Base-by-base conservation (phyloP, 2,113 vertebrate genomes). In the Ictalurus punctatus region DNA sequence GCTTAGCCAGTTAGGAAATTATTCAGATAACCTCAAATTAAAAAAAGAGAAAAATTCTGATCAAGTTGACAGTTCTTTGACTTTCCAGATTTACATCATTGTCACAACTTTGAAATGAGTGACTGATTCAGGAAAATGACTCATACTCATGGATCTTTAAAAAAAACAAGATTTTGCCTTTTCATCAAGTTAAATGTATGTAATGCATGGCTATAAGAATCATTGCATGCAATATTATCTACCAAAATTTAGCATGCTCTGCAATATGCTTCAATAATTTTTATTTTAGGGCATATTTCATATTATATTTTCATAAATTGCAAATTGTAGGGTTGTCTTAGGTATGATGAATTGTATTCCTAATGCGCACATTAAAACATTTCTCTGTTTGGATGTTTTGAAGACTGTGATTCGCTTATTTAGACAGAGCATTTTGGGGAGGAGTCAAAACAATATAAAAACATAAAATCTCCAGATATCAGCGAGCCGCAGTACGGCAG, bases 401-500 rank as follows among this genome's bases (percentile, higher is more conserved):
- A 92, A 91, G 92, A 59, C 92, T 91, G 73, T 59, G 81, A 90
- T 84, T 89, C 59, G 1, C 69, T 87, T 61, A 78, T 82, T 89
- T 48, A 86, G 40, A 59, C 79, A 90, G 89, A 80, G 9, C 30
- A 61, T 83, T 59, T 58, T 37, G n/a, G 9, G 48, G 71, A 88
- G 81, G 71, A 89, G 92, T 92, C 91, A 92, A 73, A 89, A 89
- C 56, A 83, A 86, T 73, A 85, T 89, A 7, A 19, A 67, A 40
- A 58, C 4, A 58, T 58, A 30, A 91, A 83, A 87, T 87, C 73
- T 90, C 48, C 80, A 84, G 93, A 94, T 95, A 95, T 90, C 89
- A 92, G 85, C 92, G 83, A 91, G 88, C 90, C 30, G 89, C 87
- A 54, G 93, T 93, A 94, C 91, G 92, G 93, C 94, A 95, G 94